Percentiles rank a stretch among this genome's conserved stretches.
phyloP scores from a whole-genome alignment of 2,888 invertebrate genomes.

The Lepidochitona cinerea region DNA sequence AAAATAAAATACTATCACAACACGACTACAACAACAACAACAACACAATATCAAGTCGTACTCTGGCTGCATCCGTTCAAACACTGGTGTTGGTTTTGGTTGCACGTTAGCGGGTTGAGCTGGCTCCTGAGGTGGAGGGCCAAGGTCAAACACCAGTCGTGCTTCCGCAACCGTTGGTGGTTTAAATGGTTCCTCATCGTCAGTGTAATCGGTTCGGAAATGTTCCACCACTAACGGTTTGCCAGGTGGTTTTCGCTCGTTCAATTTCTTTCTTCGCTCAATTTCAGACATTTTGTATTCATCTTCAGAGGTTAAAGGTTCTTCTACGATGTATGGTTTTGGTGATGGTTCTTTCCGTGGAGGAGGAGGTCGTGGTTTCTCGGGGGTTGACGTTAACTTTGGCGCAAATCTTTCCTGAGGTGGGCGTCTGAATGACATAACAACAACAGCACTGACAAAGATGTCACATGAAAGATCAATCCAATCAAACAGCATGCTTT shows the following conservation, averaged over 20 bases:
- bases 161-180: slow-evolving; percentile 51
- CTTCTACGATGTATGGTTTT: background rate
- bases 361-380: background rate
- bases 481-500: no score
- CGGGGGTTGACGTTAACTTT: no score
- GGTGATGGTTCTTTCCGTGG: background rate
- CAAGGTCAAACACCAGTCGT: slow-evolving; percentile 38
- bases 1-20: no score
- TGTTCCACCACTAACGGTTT: background rate
- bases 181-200: slow-evolving; percentile 38
- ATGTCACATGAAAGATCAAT: background rate
- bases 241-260: slow-evolving; percentile 30
- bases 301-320: slow-evolving; percentile 38
- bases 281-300: slow-evolving; percentile 41
- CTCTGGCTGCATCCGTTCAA: background rate
- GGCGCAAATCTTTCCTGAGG: background rate
- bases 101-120: background rate
- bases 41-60: background rate
- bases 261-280: slow-evolving; percentile 48
- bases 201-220: background rate
- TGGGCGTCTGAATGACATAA: background rate
- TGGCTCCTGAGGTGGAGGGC: background rate
- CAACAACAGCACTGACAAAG: background rate
- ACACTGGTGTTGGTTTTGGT: background rate
- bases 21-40: background rate